A percentile compares a stretch with the other conserved stretches of the same genome.
Conservation (phyloP, 2,113 vertebrate genomes). For the Papio anubis region DNA sequence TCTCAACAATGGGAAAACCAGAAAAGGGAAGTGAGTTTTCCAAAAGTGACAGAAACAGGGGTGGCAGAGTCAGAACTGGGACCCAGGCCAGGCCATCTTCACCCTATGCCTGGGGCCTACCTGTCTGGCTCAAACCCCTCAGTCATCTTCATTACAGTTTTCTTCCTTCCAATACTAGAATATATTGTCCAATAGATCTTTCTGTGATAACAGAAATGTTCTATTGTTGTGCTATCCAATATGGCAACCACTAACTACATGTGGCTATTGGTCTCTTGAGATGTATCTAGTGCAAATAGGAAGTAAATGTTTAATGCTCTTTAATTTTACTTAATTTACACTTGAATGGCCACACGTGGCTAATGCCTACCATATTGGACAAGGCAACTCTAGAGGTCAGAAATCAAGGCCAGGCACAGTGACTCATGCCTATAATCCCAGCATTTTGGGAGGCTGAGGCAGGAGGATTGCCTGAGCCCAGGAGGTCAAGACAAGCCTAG, state of each 20-base stretch:
- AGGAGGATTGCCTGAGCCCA: too few species aligned
- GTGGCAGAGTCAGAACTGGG: background rate
- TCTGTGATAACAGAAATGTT: background rate
- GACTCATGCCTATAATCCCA: too few species aligned
- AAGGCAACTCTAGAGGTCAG: background rate
- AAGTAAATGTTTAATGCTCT: conserved; percentile 4
- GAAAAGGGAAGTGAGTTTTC: background rate
- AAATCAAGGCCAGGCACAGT: background rate
- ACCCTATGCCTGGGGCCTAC: background rate
- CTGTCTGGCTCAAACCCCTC: background rate
- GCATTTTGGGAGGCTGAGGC: too few species aligned
- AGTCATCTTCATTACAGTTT: background rate
- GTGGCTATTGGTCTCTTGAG: background rate
- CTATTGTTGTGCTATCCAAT: background rate
- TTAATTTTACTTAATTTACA: background rate
- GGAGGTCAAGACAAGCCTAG: too few species aligned
- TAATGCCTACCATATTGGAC: background rate
- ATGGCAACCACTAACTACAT: background rate
- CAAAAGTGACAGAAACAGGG: background rate
- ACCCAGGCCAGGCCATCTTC: background rate
- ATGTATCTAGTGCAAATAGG: background rate
- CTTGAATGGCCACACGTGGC: background rate
- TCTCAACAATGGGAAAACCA: background rate
- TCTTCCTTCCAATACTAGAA: background rate
- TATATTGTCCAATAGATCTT: background rate